These are phyloP conservation scores for Eupsilia transversa DNA, from an alignment of 2,888 invertebrate species.

Conservation along the genomic window DNA sequence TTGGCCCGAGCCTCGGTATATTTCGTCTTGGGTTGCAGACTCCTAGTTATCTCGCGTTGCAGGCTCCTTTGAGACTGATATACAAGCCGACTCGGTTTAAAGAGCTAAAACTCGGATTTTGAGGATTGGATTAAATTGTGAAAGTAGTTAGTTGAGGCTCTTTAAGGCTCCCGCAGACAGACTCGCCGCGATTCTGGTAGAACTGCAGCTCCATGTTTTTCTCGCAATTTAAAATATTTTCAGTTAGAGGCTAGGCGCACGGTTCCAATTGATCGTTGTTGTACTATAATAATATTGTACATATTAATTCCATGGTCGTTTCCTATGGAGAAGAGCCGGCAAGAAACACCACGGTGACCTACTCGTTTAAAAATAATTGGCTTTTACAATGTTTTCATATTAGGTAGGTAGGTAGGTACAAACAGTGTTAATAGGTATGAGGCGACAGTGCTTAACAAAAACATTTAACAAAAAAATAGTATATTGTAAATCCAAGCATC, in stretches of 20 bases:
- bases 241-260: not conserved
- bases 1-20: slow-evolving; percentile 44
- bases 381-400: not conserved
- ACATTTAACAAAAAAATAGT: not conserved
- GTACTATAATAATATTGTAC: too few species aligned
- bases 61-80: slow-evolving; percentile 57
- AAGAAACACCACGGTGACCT: too few species aligned
- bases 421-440: not conserved
- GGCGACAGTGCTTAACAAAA: not conserved
- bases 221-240: not conserved
- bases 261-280: not conserved
- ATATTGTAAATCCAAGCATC: not conserved
- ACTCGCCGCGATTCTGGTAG: too few species aligned
- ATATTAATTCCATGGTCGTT: too few species aligned
- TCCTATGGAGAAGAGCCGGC: not conserved
- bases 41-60: slow-evolving; percentile 60
- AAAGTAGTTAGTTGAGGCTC: slow-evolving; percentile 8
- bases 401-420: not conserved
- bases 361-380: not conserved
- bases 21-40: slow-evolving; percentile 55
- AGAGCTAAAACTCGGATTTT: slow-evolving; percentile 27
- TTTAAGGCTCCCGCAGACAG: not conserved
- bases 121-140: slow-evolving; percentile 8
- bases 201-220: not conserved
- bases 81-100: slow-evolving; percentile 39